Conservation (phyloP, 1,140 invertebrate genomes). For the Nylanderia fulva region DNA sequence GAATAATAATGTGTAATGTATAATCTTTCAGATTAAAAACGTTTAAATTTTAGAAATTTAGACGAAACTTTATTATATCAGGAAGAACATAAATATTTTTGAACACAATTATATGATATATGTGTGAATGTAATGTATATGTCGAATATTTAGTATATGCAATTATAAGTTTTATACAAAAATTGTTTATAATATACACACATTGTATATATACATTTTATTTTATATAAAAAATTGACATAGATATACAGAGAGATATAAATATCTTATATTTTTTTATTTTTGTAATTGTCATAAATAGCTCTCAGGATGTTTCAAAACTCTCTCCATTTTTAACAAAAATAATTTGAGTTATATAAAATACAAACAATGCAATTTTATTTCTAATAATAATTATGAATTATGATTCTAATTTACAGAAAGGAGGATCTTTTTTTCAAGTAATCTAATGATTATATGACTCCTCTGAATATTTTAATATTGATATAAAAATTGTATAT, state of each 20-base stretch:
- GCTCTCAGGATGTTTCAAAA: not conserved
- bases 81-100: not conserved
- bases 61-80: not conserved
- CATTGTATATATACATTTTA: slow-evolving; percentile 2
- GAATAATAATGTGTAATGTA: not conserved
- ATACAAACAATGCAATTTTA: not conserved
- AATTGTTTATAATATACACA: not conserved
- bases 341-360: not conserved
- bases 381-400: not conserved
- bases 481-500: not conserved
- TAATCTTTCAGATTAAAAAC: not conserved
- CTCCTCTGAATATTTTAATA: not conserved
- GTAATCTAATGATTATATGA: too few relatives aligned
- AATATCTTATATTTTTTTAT: slow-evolving; percentile 14
- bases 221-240: not conserved
- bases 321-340: not conserved
- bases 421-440: too few relatives aligned
- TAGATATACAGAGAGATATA: not conserved
- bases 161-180: not conserved
- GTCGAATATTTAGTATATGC: not conserved
- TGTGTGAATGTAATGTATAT: not conserved
- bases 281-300: not conserved
- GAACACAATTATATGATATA: not conserved
- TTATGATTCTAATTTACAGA: not conserved
- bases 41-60: not conserved